These are phyloP conservation scores for Taenaris catops DNA, from an alignment of 2,888 invertebrate genomes.

Conservation along the genomic window DNA sequence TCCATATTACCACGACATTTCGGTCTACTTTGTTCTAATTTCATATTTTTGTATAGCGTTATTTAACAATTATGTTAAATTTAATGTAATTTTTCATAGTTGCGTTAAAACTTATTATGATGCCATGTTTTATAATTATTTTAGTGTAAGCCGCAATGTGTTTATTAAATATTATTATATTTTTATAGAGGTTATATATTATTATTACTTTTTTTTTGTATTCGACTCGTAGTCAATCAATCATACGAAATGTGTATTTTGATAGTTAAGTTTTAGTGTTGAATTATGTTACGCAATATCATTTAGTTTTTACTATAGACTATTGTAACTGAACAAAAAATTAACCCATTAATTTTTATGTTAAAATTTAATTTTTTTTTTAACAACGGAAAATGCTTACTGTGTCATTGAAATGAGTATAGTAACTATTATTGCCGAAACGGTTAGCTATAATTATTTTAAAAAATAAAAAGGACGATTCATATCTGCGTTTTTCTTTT, in stretches of 20 bases:
- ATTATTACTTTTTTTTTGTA: conserved; percentile 72
- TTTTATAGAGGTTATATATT: conserved; percentile 73
- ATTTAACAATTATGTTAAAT: conserved; percentile 34
- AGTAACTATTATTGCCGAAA: conserved; percentile 77
- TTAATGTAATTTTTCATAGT: conserved; percentile 33
- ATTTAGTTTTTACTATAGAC: conserved; percentile 53
- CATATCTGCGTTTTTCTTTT: conserved; percentile 50
- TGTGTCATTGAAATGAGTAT: conserved; percentile 75
- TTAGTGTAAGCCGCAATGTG: conserved; percentile 58
- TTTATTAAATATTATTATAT: conserved; percentile 72
- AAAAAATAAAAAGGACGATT: conserved; percentile 80
- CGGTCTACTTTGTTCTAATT: conserved; percentile 31
- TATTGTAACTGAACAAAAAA: conserved; percentile 57
- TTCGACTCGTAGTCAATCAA: conserved; percentile 62
- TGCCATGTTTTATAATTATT: conserved; percentile 73
- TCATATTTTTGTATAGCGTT: conserved; percentile 35
- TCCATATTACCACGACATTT: conserved; percentile 21
- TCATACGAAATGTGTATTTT: conserved; percentile 59
- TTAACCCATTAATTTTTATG: conserved; percentile 61
- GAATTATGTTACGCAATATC: conserved; percentile 60
- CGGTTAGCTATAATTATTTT: conserved; percentile 81
- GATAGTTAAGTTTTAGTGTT: conserved; percentile 67
- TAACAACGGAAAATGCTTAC: conserved; percentile 77
- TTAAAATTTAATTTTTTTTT: conserved; percentile 47
- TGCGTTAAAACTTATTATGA: conserved; percentile 54